Percentiles rank a stretch among this genome's conserved stretches.
Conservation (phyloP, 2,113 vertebrate genomes). For the Ascaphus truei region DNA sequence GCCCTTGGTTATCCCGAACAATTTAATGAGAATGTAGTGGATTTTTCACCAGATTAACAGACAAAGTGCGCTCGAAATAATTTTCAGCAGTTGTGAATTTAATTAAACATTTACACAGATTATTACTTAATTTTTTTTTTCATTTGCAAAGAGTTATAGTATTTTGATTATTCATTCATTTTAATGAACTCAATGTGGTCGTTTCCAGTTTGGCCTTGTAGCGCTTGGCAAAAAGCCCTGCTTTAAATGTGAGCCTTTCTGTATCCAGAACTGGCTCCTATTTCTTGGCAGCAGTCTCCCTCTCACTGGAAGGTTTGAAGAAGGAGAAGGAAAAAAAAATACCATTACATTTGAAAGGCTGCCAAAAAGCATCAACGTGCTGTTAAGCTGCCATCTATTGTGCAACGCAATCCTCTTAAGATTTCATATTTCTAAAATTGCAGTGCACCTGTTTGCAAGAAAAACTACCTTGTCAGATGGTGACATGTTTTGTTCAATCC, state of each 20-base stretch:
- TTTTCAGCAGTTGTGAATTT: slow-evolving; percentile 55
- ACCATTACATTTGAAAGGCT: slow-evolving; percentile 57
- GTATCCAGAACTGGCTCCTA: slow-evolving; percentile 64
- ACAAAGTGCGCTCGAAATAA: slow-evolving; percentile 53
- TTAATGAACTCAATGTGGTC: slow-evolving; percentile 63
- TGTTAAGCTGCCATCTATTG: slow-evolving; percentile 58
- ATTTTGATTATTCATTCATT: slow-evolving; percentile 59
- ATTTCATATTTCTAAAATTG: slow-evolving; percentile 49
- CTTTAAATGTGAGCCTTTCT: slow-evolving; percentile 47
- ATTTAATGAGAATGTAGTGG: neutral
- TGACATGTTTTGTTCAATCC: slow-evolving; percentile 38
- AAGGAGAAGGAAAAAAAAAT: slow-evolving; percentile 43
- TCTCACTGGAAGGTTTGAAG: slow-evolving; percentile 65
- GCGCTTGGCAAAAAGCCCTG: slow-evolving; percentile 52
- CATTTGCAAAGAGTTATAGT: slow-evolving; percentile 47
- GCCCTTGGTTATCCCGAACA: no score
- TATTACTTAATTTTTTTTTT: slow-evolving; percentile 44
- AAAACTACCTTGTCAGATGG: slow-evolving; percentile 48
- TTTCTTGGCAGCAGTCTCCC: slow-evolving; percentile 58
- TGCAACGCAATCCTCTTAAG: slow-evolving; percentile 55
- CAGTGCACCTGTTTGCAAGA: slow-evolving; percentile 57
- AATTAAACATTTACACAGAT: slow-evolving; percentile 59
- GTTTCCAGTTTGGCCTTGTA: slow-evolving; percentile 65
- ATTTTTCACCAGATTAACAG: neutral
- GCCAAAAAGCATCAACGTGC: slow-evolving; percentile 58